A percentile compares a stretch with the other conserved stretches of the same genome.
phyloP scores from a whole-genome alignment of 2,113 vertebrate species.

The Sinocyclocheilus anshuiensis region DNA sequence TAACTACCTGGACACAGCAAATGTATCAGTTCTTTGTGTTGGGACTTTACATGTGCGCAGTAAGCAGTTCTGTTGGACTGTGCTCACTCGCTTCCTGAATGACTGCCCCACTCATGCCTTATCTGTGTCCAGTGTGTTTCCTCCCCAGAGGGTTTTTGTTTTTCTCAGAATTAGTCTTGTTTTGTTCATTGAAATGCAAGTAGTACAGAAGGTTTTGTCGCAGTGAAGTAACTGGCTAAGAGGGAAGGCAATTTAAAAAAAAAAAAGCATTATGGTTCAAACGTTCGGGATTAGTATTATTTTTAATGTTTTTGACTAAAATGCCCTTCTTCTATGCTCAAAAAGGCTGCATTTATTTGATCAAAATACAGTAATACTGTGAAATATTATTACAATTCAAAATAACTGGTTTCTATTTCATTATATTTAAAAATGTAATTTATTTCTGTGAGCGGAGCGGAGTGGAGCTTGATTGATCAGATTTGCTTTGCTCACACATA shows the following conservation, averaged over 20 bases:
- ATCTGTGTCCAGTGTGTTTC: conserved; percentile 61
- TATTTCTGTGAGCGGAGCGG: no score
- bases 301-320: not conserved
- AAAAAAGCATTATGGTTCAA: not conserved
- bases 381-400: no score
- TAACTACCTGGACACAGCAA: conserved; percentile 15
- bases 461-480: not conserved
- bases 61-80: conserved; percentile 51
- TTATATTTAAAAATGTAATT: no score
- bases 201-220: not conserved
- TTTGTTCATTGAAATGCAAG: conserved; percentile 32
- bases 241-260: not conserved
- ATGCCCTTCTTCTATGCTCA: no score
- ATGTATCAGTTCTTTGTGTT: conserved; percentile 35
- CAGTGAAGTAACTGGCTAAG: not conserved
- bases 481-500: not conserved
- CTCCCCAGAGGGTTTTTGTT: conserved; percentile 58
- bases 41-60: conserved; percentile 42
- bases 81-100: conserved; percentile 56
- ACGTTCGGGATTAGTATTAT: not conserved
- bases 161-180: conserved; percentile 46
- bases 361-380: no score
- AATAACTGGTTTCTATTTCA: no score
- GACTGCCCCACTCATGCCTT: conserved; percentile 49
- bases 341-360: no score